Base-by-base conservation (phyloP, 2,888 invertebrate species). In the Hypsopygia costalis region DNA sequence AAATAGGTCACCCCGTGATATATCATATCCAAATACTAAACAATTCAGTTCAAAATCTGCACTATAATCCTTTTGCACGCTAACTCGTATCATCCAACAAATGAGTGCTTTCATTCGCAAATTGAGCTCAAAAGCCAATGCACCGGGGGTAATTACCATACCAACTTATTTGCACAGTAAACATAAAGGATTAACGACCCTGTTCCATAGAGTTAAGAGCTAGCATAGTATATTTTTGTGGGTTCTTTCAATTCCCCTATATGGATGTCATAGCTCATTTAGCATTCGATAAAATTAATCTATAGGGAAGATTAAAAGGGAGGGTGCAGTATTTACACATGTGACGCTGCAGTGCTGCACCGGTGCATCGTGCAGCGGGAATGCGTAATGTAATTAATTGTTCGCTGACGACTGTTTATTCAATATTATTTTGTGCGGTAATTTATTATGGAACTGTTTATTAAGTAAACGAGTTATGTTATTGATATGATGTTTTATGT, bases 261-360 rank as follows among this genome's bases (percentile, higher is more conserved):
- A 65, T 66, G 63, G 65, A 63, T 76, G 83, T 83, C 81, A 83
- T 79, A 81, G 77, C 86, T 86, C 85, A 85, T 88, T 88, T 83
- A 78, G 72, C 77, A 85, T 85, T 83, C 83, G 75, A 83, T 85
- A 77, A 75, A 81, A 83, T 83, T 81, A 86, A 83, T 85, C 83
- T 77, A 60, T 61, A 64, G 69, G 78, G 80, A 73, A 76, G 76
- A 74, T 78, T 72, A 73, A 66, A 59, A 60, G 53, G 25, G 64
- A 69, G 73, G 72, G 72, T 59, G 53, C 54, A 47, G 57, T 81
- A 70, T 80, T 77, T 80, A 77, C 81, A 77, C 81, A 81, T 77
- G 77, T 75, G 69, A 52, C 55, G 55, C 60, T 25, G 2, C n/a
- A n/a, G 8, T 2, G 46, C 54, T 56, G 63, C 65, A 52, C 48